phyloP scores from a whole-genome alignment of 2,113 vertebrate species.

The Thunnus thynnus region DNA sequence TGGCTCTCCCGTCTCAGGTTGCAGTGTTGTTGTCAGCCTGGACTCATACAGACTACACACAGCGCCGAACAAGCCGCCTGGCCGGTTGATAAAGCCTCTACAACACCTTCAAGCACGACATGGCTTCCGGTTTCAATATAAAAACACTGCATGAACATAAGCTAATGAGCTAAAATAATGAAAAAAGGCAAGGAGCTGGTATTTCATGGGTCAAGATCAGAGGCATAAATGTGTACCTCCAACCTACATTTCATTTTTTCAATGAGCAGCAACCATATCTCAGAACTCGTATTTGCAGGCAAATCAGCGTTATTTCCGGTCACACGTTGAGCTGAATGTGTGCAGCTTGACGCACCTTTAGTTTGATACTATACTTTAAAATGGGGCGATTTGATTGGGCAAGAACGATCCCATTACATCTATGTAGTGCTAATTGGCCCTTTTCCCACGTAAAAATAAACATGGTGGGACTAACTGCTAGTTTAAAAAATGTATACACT shows the following conservation, averaged over 20 bases:
- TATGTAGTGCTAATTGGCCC: neutral
- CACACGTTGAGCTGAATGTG: neutral
- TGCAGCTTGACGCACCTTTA: neutral
- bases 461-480: too few species aligned
- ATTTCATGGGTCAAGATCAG: too few species aligned
- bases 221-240: neutral
- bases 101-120: neutral
- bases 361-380: neutral
- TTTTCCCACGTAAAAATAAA: neutral
- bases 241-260: neutral
- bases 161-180: too few species aligned
- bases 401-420: neutral
- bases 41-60: conserved; percentile 25
- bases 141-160: neutral
- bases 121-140: neutral
- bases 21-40: conserved; percentile 77
- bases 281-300: neutral
- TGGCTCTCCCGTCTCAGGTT: conserved; percentile 79
- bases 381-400: neutral
- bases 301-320: conserved; percentile 35
- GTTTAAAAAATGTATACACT: neutral
- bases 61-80: conserved; percentile 43
- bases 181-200: neutral
- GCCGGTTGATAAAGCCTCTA: conserved; percentile 19
- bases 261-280: neutral